phyloP scores from a whole-genome alignment of 2,888 invertebrate genomes.

The Andricus curvator region DNA sequence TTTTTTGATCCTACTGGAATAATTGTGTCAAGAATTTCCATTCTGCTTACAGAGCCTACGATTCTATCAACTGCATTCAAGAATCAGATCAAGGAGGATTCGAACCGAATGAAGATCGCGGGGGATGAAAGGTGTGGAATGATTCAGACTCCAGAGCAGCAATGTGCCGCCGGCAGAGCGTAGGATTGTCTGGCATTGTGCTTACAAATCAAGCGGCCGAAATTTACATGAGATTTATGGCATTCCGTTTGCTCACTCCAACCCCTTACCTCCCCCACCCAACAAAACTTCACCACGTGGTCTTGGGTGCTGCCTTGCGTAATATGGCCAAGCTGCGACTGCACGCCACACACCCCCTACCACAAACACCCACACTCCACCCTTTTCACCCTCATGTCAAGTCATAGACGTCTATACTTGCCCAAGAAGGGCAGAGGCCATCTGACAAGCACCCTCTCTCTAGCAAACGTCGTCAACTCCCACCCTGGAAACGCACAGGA shows the following conservation, averaged over 20 bases:
- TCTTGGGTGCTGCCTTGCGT: slow-evolving; percentile 49
- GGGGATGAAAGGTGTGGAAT: slow-evolving; percentile 36
- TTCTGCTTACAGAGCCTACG: slow-evolving; percentile 26
- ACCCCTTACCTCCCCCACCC: slow-evolving; percentile 34
- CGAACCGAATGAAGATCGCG: slow-evolving; percentile 19
- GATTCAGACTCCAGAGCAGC: slow-evolving; percentile 62
- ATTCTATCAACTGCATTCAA: slow-evolving; percentile 16
- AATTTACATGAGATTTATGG: slow-evolving; percentile 77
- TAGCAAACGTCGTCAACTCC: not conserved
- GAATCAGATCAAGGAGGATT: slow-evolving; percentile 29
- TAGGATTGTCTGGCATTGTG: slow-evolving; percentile 76
- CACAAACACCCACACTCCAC: not conserved
- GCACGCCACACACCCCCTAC: not conserved
- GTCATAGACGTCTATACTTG: slow-evolving; percentile 7
- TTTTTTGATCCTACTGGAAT: not conserved
- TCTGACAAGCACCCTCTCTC: slow-evolving; percentile 21
- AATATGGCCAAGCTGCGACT: slow-evolving; percentile 42
- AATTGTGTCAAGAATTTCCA: slow-evolving; percentile 4
- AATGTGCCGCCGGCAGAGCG: slow-evolving; percentile 65
- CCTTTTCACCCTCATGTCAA: slow-evolving; percentile 16
- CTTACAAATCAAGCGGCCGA: slow-evolving; percentile 76
- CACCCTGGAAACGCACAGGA: not conserved
- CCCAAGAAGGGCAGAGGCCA: not conserved
- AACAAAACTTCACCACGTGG: slow-evolving; percentile 45
- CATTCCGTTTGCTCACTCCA: slow-evolving; percentile 69